Evolutionary conservation across 2,113 vertebrate species (phyloP), one percentile per base, ranked within the genome.

Genomic region (Glaucomys volans): DNA sequence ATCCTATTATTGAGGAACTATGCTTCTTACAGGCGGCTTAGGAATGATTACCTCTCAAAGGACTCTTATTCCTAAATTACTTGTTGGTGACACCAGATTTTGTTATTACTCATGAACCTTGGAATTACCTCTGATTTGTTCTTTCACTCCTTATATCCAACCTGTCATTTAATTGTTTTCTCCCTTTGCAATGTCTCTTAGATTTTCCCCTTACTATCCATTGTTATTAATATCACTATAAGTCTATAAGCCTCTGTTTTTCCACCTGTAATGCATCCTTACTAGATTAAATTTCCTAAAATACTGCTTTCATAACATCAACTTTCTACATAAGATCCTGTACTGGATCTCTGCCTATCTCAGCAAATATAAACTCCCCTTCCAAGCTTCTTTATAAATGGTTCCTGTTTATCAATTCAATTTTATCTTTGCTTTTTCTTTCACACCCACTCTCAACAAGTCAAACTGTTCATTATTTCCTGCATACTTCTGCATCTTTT

Each of bases 341-440:
- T 4, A 22, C 17, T 62, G 16, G 85, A 8, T 77, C 62, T 94
- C 54, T 95, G 94, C 37, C 74, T 91, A 32, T 30, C 81, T 86
- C 54, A 91, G 67, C 85, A 96, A 91, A 26, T 87, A 87, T 50
- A 94, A 90, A 94, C 75, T 85, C 67, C 90, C 90, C 47, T 91
- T 64, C 71, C 8, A 79, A 66, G 50, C 14, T 2, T 86, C 90
- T 88, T 88, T 64, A 79, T 87, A 89, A 86, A 77, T 79, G 74
- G 64, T 47, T 95, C 59, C 74, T 87, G 44, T 88, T 95, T 91
- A 94, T 54, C 54, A 66, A 42, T n/a, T 88, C 47, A 94, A n/a
- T 83, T 81, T 95, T 85, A 81, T 79, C 71, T 94, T 77, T 62
- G 47, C 47, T 47, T 95, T 97, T 77, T 94, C 88, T 83, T 96